Base-by-base conservation (phyloP, 2,888 invertebrate species). In the Aspidapion aeneum region DNA sequence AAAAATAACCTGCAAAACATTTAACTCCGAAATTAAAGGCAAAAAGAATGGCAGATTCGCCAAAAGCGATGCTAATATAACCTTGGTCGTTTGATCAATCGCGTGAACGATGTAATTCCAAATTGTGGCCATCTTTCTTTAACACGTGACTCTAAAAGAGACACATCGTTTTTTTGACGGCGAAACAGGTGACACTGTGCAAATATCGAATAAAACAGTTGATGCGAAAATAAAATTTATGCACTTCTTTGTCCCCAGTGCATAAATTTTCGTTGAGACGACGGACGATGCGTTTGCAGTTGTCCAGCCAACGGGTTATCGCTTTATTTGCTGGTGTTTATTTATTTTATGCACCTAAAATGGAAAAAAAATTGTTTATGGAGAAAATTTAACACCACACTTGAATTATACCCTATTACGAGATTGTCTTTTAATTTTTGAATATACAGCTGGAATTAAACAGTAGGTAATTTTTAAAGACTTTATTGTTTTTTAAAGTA, bases 191-290 rank as follows among this genome's bases (percentile, higher is more conserved):
- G 5, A 12, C 12, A 12, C 12, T 35, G 12, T 35, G 12, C 5
- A 17, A 52, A 52, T 5, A 17, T 17, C 52, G 17, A 52, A 52
- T n/a, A 52, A 19, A 52, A n/a, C 52, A 17, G 19, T 17, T 52
- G 52, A 19, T 19, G 52, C 54, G 54, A 54, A 60, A 60, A 60
- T 52, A 60, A 60, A 35, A 60, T 60, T 60, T 60, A 60, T 60
- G 54, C 60, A 60, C 60, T 60, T 60, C 60, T 60, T 52, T 21
- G 54, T 60, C 60, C 54, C 35, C 60, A 60, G 52, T 21, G 60
- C 49, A 60, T 60, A 60, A 60, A 60, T 60, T 60, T 60, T 50
- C 35, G n/a, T 17, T 17, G 52, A 52, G 52, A 52, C 52, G 52
- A 52, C 52, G 52, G 17, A n/a, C 52, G 52, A 52, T 19, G 52